Percentiles rank a stretch among this genome's conserved stretches.
Evolutionary conservation across 2,113 vertebrate species (phyloP).

Genomic region (Polyodon spathula): DNA sequence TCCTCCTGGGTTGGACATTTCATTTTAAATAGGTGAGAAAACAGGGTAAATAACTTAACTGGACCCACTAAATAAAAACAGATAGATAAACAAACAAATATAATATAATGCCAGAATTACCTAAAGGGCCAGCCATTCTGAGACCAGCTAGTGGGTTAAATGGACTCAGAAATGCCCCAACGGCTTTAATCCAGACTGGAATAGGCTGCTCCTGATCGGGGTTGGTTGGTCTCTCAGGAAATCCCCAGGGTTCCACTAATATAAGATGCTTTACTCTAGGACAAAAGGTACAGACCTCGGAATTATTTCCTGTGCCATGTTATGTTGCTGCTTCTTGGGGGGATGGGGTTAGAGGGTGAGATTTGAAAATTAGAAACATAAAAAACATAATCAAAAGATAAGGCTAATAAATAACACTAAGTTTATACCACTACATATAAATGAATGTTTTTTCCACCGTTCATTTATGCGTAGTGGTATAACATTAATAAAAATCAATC

Average conservation of each 20-base stretch:
- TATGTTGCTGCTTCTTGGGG: no score
- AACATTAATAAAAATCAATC: no score
- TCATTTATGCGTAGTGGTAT: no score
- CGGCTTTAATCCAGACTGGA: constrained; percentile 88
- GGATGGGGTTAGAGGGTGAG: not conserved
- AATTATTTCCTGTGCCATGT: no score
- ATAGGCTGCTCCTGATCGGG: constrained; percentile 70
- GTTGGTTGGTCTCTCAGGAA: constrained; percentile 71
- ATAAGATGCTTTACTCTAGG: constrained; percentile 80
- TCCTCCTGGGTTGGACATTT: no score
- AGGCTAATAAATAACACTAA: no score
- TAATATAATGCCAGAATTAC: constrained; percentile 46
- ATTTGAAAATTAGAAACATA: not conserved
- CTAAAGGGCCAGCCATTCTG: constrained; percentile 84
- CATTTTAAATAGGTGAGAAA: no score
- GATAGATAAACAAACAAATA: not conserved
- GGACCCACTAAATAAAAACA: not conserved
- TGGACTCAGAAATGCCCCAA: constrained; percentile 77
- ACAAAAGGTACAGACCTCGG: not conserved
- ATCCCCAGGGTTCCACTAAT: constrained; percentile 94
- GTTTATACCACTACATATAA: no score
- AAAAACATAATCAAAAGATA: no score
- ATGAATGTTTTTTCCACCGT: no score
- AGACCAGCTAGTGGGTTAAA: constrained; percentile 91
- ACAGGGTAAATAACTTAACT: no score